phyloP scores from a whole-genome alignment of 2,888 invertebrate species.

The Hartigia nigra region DNA sequence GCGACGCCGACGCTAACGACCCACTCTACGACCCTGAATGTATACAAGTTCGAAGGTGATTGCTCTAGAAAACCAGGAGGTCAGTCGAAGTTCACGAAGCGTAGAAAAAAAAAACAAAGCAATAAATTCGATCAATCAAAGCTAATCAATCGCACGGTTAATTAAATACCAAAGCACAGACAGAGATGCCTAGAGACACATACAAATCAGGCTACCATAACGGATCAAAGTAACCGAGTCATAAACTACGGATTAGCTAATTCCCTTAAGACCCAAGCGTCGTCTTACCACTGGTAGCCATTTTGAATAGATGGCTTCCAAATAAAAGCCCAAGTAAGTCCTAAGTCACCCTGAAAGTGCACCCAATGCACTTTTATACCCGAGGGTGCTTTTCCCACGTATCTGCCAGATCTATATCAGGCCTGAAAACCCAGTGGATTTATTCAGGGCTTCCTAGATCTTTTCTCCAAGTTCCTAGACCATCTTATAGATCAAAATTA shows the following conservation, averaged over 20 bases:
- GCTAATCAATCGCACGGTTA: neutral
- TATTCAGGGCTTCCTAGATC: neutral
- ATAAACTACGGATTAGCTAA: slow-evolving; percentile 46
- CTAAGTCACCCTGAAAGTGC: neutral
- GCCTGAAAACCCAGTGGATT: slow-evolving; percentile 24
- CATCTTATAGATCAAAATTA: neutral
- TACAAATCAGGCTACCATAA: neutral
- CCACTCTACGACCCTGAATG: neutral
- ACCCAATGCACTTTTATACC: neutral
- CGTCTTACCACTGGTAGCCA: neutral
- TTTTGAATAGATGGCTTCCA: neutral
- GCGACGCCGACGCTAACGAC: neutral
- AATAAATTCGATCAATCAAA: too few relatives aligned
- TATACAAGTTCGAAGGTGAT: neutral
- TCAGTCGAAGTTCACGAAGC: neutral
- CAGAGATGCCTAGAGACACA: neutral
- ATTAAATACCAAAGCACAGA: neutral
- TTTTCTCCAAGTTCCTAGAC: neutral
- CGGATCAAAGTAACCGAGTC: slow-evolving; percentile 35
- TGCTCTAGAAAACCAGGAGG: neutral
- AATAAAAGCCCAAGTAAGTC: neutral
- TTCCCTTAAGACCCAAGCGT: slow-evolving; percentile 34
- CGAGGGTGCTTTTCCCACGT: slow-evolving; percentile 32
- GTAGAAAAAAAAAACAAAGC: neutral
- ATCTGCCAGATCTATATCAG: slow-evolving; percentile 23